A percentile compares a stretch with the other conserved stretches of the same genome.
These are phyloP conservation scores for Perca fluviatilis DNA, from an alignment of 2,113 vertebrate genomes.

Conservation along the genomic window DNA sequence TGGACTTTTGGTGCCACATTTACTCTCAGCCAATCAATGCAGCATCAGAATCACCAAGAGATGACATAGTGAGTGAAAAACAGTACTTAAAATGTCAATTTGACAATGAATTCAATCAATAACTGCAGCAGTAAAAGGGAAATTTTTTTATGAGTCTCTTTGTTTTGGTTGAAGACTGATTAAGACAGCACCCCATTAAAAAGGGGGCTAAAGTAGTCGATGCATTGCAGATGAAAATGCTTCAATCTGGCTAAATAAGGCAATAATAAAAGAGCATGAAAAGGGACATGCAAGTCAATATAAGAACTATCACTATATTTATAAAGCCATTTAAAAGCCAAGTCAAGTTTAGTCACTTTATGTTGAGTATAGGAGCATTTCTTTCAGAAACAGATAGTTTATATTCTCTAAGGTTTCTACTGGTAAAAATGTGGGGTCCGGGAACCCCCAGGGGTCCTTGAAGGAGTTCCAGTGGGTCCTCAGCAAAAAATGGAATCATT, in stretches of 20 bases:
- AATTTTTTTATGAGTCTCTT: background rate
- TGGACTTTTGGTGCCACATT: slow-evolving; percentile 26
- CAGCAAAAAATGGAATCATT: too few relatives aligned
- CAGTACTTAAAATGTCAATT: slow-evolving; percentile 18
- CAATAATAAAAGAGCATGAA: background rate
- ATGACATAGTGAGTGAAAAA: slow-evolving; percentile 17
- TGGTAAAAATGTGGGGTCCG: background rate
- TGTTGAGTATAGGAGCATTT: background rate
- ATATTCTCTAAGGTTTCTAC: background rate
- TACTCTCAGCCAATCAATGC: slow-evolving; percentile 30
- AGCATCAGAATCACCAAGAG: slow-evolving; percentile 4
- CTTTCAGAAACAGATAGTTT: background rate
- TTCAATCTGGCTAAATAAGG: background rate
- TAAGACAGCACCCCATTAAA: background rate
- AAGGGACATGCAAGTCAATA: background rate
- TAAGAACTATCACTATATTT: background rate
- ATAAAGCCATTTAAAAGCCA: background rate
- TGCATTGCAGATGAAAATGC: background rate
- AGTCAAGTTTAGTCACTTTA: background rate
- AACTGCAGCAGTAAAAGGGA: background rate
- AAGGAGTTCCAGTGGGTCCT: too few relatives aligned
- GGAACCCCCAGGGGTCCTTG: too few relatives aligned
- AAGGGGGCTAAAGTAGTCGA: background rate
- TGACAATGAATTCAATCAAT: slow-evolving; percentile 11
- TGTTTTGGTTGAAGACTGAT: background rate